These are phyloP conservation scores for Hydractinia echinata DNA, from an alignment of 30 jellyfish, hydroid and myxozoan genomes.

Conservation along the genomic window DNA sequence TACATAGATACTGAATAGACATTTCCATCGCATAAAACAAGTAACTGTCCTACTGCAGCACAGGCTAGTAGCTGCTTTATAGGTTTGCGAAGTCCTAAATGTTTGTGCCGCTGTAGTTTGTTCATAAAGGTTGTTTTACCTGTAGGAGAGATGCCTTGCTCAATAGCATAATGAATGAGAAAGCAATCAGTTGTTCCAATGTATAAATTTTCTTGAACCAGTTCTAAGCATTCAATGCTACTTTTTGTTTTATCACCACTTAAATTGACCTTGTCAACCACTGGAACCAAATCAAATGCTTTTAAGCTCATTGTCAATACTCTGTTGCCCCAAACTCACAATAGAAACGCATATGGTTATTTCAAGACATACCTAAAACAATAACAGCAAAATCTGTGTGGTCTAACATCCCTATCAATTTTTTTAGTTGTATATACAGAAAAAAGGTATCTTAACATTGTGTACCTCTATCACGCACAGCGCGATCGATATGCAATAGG, in stretches of 20 bases:
- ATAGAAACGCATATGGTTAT: too few species aligned
- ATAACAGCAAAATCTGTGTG: too few species aligned
- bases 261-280: constrained; percentile 61
- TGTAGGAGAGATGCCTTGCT: constrained; percentile 52
- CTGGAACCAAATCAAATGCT: constrained; percentile 81
- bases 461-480: too few species aligned
- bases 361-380: too few species aligned
- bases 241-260: constrained; percentile 72
- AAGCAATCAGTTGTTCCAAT: constrained; percentile 87
- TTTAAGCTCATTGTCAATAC: constrained; percentile 66
- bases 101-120: constrained; percentile 75
- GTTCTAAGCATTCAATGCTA: constrained; percentile 65
- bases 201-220: constrained; percentile 56
- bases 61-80: constrained; percentile 59
- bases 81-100: constrained; percentile 82
- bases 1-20: constrained; percentile 76
- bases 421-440: too few species aligned
- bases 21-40: constrained; percentile 78
- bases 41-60: constrained; percentile 79
- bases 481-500: too few species aligned
- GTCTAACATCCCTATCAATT: too few species aligned
- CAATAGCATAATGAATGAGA: constrained; percentile 70
- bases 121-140: constrained; percentile 62
- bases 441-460: too few species aligned
- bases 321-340: too few species aligned